These are phyloP conservation scores for Oscheius myriophilus DNA, from an alignment of 2,888 invertebrate species.

Conservation along the genomic window DNA sequence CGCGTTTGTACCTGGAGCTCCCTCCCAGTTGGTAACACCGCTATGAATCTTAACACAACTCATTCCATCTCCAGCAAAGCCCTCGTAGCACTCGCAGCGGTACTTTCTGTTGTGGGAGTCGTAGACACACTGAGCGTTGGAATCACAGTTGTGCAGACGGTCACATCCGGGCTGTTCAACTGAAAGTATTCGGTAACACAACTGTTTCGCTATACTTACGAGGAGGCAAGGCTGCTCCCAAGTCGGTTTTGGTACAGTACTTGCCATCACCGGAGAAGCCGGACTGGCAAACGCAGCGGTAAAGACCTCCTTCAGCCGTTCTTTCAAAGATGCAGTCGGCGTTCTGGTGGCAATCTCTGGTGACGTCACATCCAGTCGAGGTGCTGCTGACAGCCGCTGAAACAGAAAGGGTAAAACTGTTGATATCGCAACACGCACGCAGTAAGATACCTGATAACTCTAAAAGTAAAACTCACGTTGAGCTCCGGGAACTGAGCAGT, in stretches of 20 bases:
- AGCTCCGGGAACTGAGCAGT: conserved; percentile 73
- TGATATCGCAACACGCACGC: background rate
- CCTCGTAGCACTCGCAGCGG: conserved; percentile 63
- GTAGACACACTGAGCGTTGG: conserved; percentile 73
- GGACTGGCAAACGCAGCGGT: conserved; percentile 70
- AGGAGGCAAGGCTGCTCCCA: conserved; percentile 46
- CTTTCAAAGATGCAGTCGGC: conserved; percentile 70
- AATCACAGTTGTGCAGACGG: conserved; percentile 72
- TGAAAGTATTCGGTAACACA: too few species aligned
- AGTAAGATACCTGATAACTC: too few species aligned
- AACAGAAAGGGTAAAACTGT: background rate
- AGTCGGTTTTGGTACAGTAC: conserved; percentile 51
- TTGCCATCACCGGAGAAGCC: conserved; percentile 73
- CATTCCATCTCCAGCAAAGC: conserved; percentile 71
- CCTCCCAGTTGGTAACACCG: conserved; percentile 36
- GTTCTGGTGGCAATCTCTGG: conserved; percentile 67
- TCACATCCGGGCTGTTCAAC: conserved; percentile 61
- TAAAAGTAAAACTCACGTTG: too few species aligned
- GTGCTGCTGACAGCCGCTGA: background rate
- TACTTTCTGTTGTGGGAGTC: conserved; percentile 72
- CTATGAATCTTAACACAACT: conserved; percentile 47
- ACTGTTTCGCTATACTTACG: too few species aligned
- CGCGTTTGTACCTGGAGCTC: conserved; percentile 13
- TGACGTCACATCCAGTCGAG: conserved; percentile 52
- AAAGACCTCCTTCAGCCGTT: conserved; percentile 40